Percentiles rank a stretch among this genome's conserved stretches.
Evolutionary conservation across 2,888 invertebrate genomes (phyloP).

Genomic region (Bombyx huttoni): DNA sequence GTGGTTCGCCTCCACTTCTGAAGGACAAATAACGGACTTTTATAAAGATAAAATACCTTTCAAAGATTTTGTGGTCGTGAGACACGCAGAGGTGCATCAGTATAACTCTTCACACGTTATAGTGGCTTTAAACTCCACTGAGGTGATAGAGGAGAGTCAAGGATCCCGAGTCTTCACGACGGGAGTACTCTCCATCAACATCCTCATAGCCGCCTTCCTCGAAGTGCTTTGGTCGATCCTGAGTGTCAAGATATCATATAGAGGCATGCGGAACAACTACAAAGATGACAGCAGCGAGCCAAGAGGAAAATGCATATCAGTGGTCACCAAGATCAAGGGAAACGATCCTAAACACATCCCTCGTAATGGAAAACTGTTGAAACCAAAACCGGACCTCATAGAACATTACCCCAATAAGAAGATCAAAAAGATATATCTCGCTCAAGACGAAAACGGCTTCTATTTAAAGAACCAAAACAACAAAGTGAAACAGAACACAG

Average conservation of each 20-base stretch:
- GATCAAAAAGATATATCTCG: constrained; percentile 64
- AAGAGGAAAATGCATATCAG: constrained; percentile 64
- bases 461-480: constrained; percentile 58
- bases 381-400: constrained; percentile 66
- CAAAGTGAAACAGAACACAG: constrained; percentile 53
- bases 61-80: constrained; percentile 44
- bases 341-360: constrained; percentile 52
- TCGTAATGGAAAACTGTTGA: constrained; percentile 46
- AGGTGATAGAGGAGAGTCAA: constrained; percentile 17
- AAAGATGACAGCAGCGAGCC: constrained; percentile 63
- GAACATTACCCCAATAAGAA: constrained; percentile 69
- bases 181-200: constrained; percentile 70
- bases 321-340: constrained; percentile 70
- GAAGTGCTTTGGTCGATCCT: constrained; percentile 75
- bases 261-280: constrained; percentile 74
- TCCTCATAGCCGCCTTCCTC: constrained; percentile 70
- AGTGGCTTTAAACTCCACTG: constrained; percentile 30
- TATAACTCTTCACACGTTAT: constrained; percentile 52
- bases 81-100: constrained; percentile 40
- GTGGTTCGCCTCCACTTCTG: constrained; percentile 48
- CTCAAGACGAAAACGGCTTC: constrained; percentile 52
- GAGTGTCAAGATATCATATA: constrained; percentile 71
- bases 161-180: constrained; percentile 44
- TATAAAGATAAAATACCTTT: constrained; percentile 55
- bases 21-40: constrained; percentile 44